These are phyloP conservation scores for Rotaria macrura DNA, from an alignment of 2,888 invertebrate species.

Conservation along the genomic window DNA sequence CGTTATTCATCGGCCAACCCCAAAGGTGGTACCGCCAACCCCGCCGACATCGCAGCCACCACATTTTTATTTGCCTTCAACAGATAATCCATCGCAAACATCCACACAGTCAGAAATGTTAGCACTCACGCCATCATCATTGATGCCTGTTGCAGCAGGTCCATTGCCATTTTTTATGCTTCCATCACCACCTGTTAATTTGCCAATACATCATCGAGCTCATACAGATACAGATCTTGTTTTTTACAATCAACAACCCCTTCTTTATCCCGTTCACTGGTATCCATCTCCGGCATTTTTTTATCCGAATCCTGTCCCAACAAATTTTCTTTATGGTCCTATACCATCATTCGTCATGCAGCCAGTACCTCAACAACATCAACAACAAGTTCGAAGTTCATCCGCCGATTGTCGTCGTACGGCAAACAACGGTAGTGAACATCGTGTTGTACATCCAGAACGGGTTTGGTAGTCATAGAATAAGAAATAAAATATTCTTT, in stretches of 20 bases:
- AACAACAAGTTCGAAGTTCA: not conserved
- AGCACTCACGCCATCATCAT: not conserved
- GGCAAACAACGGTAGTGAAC: not conserved
- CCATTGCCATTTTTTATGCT: not conserved
- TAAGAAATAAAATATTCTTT: not conserved
- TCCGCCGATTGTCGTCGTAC: slow-evolving; percentile 1
- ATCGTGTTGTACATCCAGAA: not conserved
- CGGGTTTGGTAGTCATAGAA: not conserved
- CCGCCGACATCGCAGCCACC: not conserved
- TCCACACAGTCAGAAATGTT: not conserved
- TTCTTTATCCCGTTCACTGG: not conserved
- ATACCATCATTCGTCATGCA: not conserved
- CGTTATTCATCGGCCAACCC: not conserved
- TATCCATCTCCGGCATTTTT: not conserved
- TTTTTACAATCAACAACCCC: not conserved
- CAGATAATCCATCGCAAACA: not conserved
- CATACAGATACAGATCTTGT: slow-evolving; percentile 14
- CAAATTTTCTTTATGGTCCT: not conserved
- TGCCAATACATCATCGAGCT: slow-evolving; percentile 18
- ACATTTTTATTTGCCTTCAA: not conserved
- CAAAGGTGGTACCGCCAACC: not conserved
- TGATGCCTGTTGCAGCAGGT: not conserved
- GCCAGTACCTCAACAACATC: not conserved
- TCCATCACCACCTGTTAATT: not conserved
- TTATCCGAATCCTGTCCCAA: not conserved